Evolutionary conservation across 1,140 invertebrate genomes (phyloP).

Genomic region (Drosophila rhopaloa): DNA sequence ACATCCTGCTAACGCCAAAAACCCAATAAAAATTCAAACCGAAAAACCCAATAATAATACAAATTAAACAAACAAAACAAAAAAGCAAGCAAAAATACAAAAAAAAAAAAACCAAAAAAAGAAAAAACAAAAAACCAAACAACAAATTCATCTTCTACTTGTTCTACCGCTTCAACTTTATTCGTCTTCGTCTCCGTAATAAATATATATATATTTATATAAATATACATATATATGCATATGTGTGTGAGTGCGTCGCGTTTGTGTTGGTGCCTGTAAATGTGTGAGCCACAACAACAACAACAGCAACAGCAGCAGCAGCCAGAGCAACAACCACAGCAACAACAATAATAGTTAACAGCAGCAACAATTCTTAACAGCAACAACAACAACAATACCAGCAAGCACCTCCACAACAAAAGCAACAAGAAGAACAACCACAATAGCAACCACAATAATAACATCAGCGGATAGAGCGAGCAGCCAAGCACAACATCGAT

Average conservation of each 20-base stretch:
- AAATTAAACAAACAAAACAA: conserved; percentile 20
- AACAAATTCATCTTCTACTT: conserved; percentile 42
- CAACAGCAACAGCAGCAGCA: conserved; percentile 25
- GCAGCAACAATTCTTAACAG: conserved; percentile 26
- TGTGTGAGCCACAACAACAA: conserved; percentile 59
- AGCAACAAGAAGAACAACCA: conserved; percentile 28
- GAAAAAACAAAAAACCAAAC: conserved; percentile 14
- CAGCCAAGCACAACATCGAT: conserved; percentile 70
- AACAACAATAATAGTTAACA: conserved; percentile 48
- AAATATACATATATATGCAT: conserved; percentile 26
- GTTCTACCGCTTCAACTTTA: conserved; percentile 58
- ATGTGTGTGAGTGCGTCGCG: conserved; percentile 59
- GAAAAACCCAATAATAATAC: conserved; percentile 7
- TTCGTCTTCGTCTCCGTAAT: conserved; percentile 61
- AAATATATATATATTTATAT: conserved; percentile 35
- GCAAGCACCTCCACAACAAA: conserved; percentile 18
- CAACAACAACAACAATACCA: conserved; percentile 26
- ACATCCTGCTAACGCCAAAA: conserved; percentile 24
- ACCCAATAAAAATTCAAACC: conserved; percentile 4
- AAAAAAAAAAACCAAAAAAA: conserved; percentile 1
- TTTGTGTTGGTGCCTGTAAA: conserved; percentile 64
- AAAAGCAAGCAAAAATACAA: conserved; percentile 27
- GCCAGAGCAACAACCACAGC: conserved; percentile 21
- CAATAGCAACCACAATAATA: conserved; percentile 42
- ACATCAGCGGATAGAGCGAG: conserved; percentile 45